phyloP scores from a whole-genome alignment of 2,113 vertebrate species.

The Amblyornis subalaris region DNA sequence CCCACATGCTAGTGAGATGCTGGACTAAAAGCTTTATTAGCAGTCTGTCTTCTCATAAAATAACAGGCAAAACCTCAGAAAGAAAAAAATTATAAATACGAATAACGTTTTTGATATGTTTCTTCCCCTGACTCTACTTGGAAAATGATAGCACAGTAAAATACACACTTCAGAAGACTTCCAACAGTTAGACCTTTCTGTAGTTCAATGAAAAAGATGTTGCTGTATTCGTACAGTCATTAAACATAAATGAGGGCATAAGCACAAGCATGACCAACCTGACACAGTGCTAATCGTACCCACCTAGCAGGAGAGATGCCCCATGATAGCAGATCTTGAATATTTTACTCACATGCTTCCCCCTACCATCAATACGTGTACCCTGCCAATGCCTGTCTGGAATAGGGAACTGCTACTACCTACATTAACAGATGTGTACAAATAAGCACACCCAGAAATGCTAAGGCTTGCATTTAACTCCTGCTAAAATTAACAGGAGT shows the following conservation, averaged over 20 bases:
- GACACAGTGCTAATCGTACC: background rate
- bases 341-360: background rate
- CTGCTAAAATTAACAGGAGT: background rate
- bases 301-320: background rate
- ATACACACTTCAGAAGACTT: background rate
- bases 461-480: background rate
- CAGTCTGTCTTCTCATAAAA: background rate
- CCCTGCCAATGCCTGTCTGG: background rate
- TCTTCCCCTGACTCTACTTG: background rate
- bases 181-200: background rate
- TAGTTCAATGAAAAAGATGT: background rate
- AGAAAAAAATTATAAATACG: background rate
- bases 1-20: background rate
- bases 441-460: background rate
- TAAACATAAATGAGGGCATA: background rate
- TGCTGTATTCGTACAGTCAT: background rate
- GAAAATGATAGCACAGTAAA: background rate
- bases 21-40: background rate
- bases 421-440: background rate
- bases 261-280: background rate
- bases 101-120: background rate
- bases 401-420: background rate
- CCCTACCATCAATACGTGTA: background rate
- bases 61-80: background rate
- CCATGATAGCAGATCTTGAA: background rate